A percentile compares a stretch with the other conserved stretches of the same genome.
phyloP scores from a whole-genome alignment of 2,113 vertebrate genomes.

The Camarhynchus parvulus region DNA sequence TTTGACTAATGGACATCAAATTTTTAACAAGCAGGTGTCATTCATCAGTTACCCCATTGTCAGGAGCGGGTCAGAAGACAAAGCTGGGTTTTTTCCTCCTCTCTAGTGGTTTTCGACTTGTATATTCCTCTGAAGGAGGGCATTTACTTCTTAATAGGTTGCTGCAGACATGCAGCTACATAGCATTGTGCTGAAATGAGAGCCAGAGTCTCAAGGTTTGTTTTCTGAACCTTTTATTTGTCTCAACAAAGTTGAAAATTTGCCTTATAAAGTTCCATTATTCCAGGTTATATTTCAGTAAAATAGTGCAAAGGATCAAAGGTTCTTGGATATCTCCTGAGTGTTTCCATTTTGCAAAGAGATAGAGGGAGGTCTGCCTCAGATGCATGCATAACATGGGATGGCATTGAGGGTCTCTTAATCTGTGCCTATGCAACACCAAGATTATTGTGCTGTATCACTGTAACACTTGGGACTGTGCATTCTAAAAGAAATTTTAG shows the following conservation, averaged over 20 bases:
- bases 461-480: not conserved
- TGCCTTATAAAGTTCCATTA: not conserved
- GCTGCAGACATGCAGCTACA: not conserved
- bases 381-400: accelerated
- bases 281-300: not conserved
- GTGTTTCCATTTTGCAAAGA: not conserved
- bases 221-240: not conserved
- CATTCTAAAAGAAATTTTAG: not conserved
- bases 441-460: not conserved
- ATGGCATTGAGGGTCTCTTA: not conserved
- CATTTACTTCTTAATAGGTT: not conserved
- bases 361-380: not conserved
- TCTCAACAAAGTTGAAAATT: not conserved
- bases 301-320: not conserved
- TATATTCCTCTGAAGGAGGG: not conserved
- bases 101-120: not conserved
- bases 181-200: not conserved
- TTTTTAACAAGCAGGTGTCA: not conserved
- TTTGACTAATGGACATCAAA: accelerated
- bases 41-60: not conserved
- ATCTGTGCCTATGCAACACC: not conserved
- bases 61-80: accelerated
- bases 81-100: accelerated
- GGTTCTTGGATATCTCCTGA: not conserved
- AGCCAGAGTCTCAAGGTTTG: not conserved